Base-by-base conservation (phyloP, 2,113 vertebrate genomes). In the Electrona antarctica region DNA sequence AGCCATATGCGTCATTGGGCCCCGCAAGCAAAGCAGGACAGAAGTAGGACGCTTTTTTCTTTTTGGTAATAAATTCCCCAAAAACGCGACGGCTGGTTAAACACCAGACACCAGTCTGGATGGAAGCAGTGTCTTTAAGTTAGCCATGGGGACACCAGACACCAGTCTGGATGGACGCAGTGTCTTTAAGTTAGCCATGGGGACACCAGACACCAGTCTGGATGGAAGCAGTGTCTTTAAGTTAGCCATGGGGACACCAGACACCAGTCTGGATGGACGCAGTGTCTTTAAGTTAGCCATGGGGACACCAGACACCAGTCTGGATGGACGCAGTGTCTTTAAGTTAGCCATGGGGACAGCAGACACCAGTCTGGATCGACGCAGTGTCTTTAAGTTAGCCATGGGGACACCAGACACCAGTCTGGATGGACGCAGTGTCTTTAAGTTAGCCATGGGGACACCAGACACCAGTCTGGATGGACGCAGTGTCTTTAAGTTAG, bases 61-160 rank as follows among this genome's bases (percentile, higher is more conserved):
- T 21, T 21, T 21, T 2, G 21, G 21, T 21, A 21, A 21, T 21
- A 21, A 21, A 21, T 1, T 21, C 21, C 21, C 21, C 21, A 21
- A 21, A 21, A 21, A 21, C 21, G 21, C 6, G 0, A 71, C 66
- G 69, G n/a, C n/a, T n/a, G n/a, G n/a, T n/a, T n/a, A n/a, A n/a
- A 79, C 52, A 81, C n/a, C n/a, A n/a, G n/a, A n/a, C n/a, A n/a
- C 82, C 72, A 56, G 69, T 71, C 64, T 33, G 73, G 71, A 71
- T 56, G 62, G 45, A 79, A 57, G 3, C 15, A 41, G 5, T 41
- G 56, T 69, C 74, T 77, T 80, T 86, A 56, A 57, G n/a, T n/a
- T n/a, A n/a, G n/a, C n/a, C n/a, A n/a, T 7, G 0, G 73, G 68
- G 69, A 79, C 52, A 81, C n/a, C n/a, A n/a, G n/a, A n/a, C n/a